phyloP scores from a whole-genome alignment of 2,113 vertebrate species.

The Alligator mississippiensis region DNA sequence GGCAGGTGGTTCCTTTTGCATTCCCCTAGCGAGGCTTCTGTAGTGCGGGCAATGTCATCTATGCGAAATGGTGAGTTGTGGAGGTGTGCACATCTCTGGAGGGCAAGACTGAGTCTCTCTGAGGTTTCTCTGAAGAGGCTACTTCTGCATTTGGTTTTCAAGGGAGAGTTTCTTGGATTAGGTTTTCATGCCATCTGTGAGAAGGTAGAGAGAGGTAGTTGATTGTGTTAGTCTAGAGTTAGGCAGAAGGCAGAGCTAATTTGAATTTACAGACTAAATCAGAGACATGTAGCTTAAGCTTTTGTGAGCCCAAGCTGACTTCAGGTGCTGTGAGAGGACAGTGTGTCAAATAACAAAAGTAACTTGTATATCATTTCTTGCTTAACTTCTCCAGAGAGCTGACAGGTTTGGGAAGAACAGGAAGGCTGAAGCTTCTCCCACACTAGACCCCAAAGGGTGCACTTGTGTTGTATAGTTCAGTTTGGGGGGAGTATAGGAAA shows the following conservation, averaged over 20 bases:
- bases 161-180: not conserved
- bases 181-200: not conserved
- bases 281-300: too few relatives aligned
- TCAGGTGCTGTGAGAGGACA: too few relatives aligned
- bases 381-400: not conserved
- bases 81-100: not conserved
- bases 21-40: not conserved
- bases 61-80: not conserved
- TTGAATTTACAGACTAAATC: too few relatives aligned
- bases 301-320: too few relatives aligned
- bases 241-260: too few relatives aligned
- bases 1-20: not conserved
- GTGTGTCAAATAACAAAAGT: too few relatives aligned
- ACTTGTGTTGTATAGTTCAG: too few relatives aligned
- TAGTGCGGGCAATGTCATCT: not conserved
- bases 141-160: not conserved
- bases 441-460: not conserved
- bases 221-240: too few relatives aligned
- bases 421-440: not conserved
- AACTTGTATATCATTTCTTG: not conserved
- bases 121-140: not conserved
- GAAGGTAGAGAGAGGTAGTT: not conserved
- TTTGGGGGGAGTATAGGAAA: not conserved
- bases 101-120: not conserved
- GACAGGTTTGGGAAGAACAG: not conserved